phyloP scores from a whole-genome alignment of 1,140 invertebrate genomes.

The Drosophila tani region DNA sequence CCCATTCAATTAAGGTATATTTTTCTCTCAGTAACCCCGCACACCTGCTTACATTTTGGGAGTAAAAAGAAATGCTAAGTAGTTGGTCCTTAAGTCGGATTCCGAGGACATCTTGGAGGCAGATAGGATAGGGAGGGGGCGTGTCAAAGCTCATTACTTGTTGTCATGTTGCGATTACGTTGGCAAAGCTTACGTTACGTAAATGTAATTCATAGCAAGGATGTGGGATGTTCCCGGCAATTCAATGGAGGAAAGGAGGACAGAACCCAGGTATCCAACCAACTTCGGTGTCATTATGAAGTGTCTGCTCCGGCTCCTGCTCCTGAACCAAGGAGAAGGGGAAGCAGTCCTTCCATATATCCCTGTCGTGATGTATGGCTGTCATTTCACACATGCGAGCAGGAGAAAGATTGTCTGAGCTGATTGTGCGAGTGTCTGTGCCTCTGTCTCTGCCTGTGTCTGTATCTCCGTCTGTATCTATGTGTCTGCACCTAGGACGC shows the following conservation, averaged over 20 bases:
- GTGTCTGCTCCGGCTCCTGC: slow-evolving; percentile 45
- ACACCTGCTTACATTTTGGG: slow-evolving; percentile 25
- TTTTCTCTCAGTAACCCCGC: slow-evolving; percentile 11
- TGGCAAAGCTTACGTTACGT: slow-evolving; percentile 65
- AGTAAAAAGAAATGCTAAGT: slow-evolving; percentile 56
- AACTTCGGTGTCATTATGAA: slow-evolving; percentile 65
- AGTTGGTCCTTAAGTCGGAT: slow-evolving; percentile 48
- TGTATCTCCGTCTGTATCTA: slow-evolving; percentile 3
- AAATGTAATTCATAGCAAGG: slow-evolving; percentile 64
- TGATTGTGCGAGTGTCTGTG: slow-evolving; percentile 39
- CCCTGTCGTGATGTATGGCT: slow-evolving; percentile 55
- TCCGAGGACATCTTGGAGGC: background rate
- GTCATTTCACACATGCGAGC: slow-evolving; percentile 55
- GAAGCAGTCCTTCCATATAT: slow-evolving; percentile 13
- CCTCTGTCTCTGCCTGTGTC: background rate
- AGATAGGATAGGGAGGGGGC: background rate
- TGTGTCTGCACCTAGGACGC: slow-evolving; percentile 16
- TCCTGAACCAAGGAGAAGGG: background rate
- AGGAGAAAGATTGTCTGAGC: slow-evolving; percentile 40
- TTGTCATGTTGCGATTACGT: slow-evolving; percentile 72
- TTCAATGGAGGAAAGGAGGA: slow-evolving; percentile 4
- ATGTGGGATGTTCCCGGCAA: slow-evolving; percentile 26
- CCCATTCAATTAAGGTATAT: background rate
- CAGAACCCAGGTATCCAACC: slow-evolving; percentile 3
- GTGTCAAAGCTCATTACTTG: slow-evolving; percentile 68